These are phyloP conservation scores for Nipponia nippon DNA, from an alignment of 2,113 vertebrate genomes.

Conservation along the genomic window DNA sequence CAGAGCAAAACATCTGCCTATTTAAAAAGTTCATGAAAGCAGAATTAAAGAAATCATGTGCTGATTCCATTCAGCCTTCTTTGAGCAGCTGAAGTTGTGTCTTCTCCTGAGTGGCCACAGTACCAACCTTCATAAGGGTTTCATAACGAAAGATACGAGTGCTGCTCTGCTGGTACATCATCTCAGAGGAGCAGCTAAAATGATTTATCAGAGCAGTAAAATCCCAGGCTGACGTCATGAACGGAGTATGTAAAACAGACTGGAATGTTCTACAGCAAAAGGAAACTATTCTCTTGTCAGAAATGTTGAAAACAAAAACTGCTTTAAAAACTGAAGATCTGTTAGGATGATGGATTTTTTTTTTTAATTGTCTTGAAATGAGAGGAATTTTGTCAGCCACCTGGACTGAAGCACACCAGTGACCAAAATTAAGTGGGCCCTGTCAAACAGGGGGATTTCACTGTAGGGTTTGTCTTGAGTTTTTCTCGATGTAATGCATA, in stretches of 20 bases:
- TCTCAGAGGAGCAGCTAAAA: neutral
- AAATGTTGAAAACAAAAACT: neutral
- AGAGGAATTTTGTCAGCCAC: neutral
- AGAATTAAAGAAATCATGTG: neutral
- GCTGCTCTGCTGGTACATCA: neutral
- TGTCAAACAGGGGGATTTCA: neutral
- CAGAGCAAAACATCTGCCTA: neutral
- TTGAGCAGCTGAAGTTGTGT: neutral
- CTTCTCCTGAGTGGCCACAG: neutral
- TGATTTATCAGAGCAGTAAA: neutral
- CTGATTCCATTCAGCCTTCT: neutral
- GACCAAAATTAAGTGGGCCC: neutral
- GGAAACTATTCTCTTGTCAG: neutral
- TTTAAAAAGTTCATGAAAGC: neutral
- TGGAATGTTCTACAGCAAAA: neutral
- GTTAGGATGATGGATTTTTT: neutral
- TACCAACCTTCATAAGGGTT: neutral
- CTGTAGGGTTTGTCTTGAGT: neutral
- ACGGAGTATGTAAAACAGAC: neutral
- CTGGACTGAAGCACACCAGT: neutral
- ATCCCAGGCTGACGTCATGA: neutral
- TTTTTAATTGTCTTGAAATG: neutral
- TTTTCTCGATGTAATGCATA: neutral
- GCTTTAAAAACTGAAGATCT: neutral
- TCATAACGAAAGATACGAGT: neutral